Evolutionary conservation across 2,888 invertebrate species (phyloP).

Genomic region (Coelinius sp.): DNA sequence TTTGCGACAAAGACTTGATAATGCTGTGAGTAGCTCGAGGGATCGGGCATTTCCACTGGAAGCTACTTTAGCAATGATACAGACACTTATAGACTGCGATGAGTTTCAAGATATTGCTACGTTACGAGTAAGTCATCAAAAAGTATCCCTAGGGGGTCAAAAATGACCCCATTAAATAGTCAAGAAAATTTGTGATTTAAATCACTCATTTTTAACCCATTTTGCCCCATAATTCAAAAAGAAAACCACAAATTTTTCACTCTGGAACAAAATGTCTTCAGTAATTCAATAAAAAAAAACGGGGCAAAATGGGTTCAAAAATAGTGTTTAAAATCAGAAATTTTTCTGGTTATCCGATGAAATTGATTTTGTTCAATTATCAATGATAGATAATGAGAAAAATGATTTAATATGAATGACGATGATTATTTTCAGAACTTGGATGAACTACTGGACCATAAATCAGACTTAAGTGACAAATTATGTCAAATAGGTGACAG

Average conservation of each 20-base stretch:
- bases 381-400: too few species aligned
- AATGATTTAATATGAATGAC: not conserved
- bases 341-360: not conserved
- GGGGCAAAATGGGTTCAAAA: not conserved
- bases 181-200: not conserved
- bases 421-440: slow-evolving; percentile 79
- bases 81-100: slow-evolving; percentile 95
- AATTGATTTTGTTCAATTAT: too few species aligned
- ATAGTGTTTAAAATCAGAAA: not conserved
- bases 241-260: too few species aligned
- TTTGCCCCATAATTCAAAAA: too few species aligned
- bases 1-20: slow-evolving; percentile 89
- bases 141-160: not conserved
- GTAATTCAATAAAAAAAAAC: too few species aligned
- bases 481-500: slow-evolving; percentile 97
- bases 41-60: slow-evolving; percentile 88
- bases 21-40: slow-evolving; percentile 88
- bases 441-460: slow-evolving; percentile 91
- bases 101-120: slow-evolving; percentile 97
- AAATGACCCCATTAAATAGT: not conserved
- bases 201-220: too few species aligned
- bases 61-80: slow-evolving; percentile 89
- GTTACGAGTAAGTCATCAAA: slow-evolving; percentile 71
- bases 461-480: slow-evolving; percentile 91
- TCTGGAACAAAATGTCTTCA: too few species aligned